Evolutionary conservation across 2,113 vertebrate species (phyloP).

Genomic region (Tricholaema leucomelas): DNA sequence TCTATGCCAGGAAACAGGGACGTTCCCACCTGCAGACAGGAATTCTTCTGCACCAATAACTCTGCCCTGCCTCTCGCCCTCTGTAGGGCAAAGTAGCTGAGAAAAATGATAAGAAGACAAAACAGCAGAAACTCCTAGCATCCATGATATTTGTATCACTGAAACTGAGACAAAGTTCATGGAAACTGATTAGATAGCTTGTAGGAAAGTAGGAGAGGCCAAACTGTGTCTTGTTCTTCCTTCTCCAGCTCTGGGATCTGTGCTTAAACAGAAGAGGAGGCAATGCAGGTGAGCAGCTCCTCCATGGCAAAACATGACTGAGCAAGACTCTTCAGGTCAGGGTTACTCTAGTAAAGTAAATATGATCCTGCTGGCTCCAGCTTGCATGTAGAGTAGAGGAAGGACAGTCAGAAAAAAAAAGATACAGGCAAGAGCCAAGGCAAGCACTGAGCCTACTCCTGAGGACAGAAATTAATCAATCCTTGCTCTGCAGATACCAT

Average conservation of each 20-base stretch:
- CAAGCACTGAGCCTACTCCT: no score
- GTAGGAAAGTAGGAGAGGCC: not conserved
- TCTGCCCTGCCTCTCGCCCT: not conserved
- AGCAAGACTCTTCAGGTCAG: not conserved
- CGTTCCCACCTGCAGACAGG: not conserved
- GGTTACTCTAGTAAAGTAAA: not conserved
- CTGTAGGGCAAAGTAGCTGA: not conserved
- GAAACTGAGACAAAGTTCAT: constrained; percentile 12
- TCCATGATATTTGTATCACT: not conserved
- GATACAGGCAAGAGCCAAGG: no score
- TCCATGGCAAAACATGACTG: not conserved
- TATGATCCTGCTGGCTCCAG: not conserved
- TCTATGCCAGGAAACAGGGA: not conserved
- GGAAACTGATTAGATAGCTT: constrained; percentile 34
- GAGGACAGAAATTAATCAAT: no score
- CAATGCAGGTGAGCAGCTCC: not conserved
- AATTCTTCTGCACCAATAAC: not conserved
- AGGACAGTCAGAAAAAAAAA: no score
- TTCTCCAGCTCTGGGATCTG: not conserved
- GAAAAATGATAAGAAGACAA: not conserved
- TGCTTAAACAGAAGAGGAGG: not conserved
- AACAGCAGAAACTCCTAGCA: not conserved
- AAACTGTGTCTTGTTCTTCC: not conserved
- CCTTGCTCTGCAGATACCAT: not conserved
- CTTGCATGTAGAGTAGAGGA: no score